Percentiles rank a stretch among this genome's conserved stretches.
Evolutionary conservation across 2,113 vertebrate species (phyloP).

Genomic region (Elanoides forficatus): DNA sequence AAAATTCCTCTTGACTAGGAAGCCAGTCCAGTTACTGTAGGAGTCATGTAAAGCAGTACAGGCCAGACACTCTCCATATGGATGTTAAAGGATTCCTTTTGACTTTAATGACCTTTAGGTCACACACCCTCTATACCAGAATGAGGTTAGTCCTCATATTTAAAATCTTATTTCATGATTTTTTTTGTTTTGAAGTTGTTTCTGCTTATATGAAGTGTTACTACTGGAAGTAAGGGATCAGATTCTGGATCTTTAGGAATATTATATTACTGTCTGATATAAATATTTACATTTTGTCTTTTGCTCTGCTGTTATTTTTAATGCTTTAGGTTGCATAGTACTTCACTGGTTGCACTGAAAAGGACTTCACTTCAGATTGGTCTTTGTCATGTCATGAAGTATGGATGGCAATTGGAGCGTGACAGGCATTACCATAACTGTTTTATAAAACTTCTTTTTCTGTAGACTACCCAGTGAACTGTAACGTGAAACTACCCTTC

Average conservation of each 20-base stretch:
- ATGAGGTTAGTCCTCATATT: not conserved
- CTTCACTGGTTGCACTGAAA: not conserved
- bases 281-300: not conserved
- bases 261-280: not conserved
- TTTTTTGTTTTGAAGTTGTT: not conserved
- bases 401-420: not conserved
- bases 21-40: not conserved
- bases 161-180: not conserved
- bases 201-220: not conserved
- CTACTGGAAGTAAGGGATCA: not conserved
- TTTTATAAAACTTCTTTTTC: not conserved
- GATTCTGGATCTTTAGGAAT: not conserved
- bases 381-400: not conserved
- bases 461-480: slow-evolving; percentile 69
- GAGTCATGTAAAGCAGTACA: not conserved
- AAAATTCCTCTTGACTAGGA: not conserved
- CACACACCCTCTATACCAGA: not conserved
- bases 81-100: not conserved
- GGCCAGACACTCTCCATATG: not conserved
- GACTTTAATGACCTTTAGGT: not conserved
- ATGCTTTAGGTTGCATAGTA: not conserved
- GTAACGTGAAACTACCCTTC: slow-evolving; percentile 79
- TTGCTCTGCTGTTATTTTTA: not conserved
- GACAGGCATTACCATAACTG: not conserved
- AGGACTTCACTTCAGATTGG: not conserved